Evolutionary conservation across 2,888 invertebrate species (phyloP), one percentile per base, ranked within the genome.

Genomic region (Buathra laborator): DNA sequence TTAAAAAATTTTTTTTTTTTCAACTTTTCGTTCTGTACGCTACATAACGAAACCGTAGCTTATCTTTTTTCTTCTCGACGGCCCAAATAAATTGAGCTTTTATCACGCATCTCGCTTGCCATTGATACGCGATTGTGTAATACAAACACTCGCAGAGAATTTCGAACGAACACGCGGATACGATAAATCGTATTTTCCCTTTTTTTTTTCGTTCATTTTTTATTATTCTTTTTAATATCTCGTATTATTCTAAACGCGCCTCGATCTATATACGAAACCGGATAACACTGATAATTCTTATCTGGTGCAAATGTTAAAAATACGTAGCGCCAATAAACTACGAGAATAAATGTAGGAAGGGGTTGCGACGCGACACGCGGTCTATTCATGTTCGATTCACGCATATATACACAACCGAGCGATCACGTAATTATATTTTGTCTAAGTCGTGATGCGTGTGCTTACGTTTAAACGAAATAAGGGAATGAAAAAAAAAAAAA

Each of bases 101-200:
- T 72, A 81, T 86, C 81, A 44, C 32, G 29, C 10, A 68, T 81
- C 62, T 67, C 75, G 66, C 51, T 81, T 76, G 59, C 81, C 76
- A 51, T 62, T 51, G n/a, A 76, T 75, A 72, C 53, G 37, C 59
- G 64, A 79, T 85, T 81, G 76, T 81, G 79, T 85, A 85, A 86
- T 72, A 37, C 64, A 82, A 76, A 68, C 24, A 5, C 72, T 24
- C 74, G 66, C 19, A 43, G 37, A 53, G 76, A 66, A 10, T 53
- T 53, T 53, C 10, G 16, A 3, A 53, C 24, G 56, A 56, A 56
- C 56, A 37, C 37, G 37, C 37, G 24, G 56, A 56, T 56, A 56
- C 24, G 56, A 56, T 56, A 56, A 56, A 56, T 56, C 19, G 19
- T 56, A 16, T 56, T 9, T 56, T 19, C 16, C 1, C 16, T 56